These are phyloP conservation scores for Macrophya annulata DNA, from an alignment of 2,888 invertebrate species.

Conservation along the genomic window DNA sequence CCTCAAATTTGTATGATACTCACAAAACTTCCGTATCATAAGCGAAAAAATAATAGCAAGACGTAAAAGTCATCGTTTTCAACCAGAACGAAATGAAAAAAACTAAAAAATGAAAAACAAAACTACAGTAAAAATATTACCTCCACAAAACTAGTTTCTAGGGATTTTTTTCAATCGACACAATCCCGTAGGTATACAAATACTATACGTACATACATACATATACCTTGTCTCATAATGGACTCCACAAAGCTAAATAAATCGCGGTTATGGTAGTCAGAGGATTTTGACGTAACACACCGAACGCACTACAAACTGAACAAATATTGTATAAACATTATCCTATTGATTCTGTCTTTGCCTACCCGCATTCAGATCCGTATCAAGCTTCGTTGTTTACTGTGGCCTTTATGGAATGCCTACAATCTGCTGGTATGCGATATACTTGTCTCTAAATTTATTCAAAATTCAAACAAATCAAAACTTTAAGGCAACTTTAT, in stretches of 20 bases:
- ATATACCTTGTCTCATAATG: neutral
- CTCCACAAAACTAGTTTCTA: neutral
- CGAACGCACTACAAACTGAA: constrained; percentile 9
- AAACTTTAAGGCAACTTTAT: neutral
- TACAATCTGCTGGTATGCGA: constrained; percentile 18
- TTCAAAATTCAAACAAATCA: neutral
- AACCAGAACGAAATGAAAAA: no score
- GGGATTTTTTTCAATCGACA: neutral
- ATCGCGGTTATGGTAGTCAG: neutral
- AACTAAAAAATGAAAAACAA: neutral
- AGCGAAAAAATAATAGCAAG: constrained; percentile 15
- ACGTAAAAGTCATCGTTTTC: constrained; percentile 11
- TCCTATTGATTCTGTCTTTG: constrained; percentile 52
- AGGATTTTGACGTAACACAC: neutral
- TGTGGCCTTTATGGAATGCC: neutral
- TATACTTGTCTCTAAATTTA: neutral
- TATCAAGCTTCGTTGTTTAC: constrained; percentile 25
- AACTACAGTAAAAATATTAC: neutral
- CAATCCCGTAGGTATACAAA: neutral
- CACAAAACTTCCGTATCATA: neutral
- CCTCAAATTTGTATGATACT: neutral
- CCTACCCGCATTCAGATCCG: constrained; percentile 30
- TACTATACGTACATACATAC: neutral
- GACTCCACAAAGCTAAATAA: neutral
- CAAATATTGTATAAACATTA: constrained; percentile 48